phyloP scores from a whole-genome alignment of 2,113 vertebrate genomes.

The Hyaena hyaena region DNA sequence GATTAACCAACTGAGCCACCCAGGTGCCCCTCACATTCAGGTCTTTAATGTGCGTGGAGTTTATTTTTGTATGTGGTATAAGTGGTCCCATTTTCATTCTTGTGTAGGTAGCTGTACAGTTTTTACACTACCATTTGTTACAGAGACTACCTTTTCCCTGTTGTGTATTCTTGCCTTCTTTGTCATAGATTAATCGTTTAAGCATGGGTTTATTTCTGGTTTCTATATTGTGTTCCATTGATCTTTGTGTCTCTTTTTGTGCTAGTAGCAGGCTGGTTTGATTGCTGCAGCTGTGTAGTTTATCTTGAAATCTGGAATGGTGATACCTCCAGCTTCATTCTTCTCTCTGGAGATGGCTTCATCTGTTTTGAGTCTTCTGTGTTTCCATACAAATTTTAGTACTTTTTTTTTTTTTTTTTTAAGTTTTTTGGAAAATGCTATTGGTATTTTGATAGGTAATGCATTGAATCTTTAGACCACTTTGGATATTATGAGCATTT shows the following conservation, averaged over 20 bases:
- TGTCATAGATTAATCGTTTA: not conserved
- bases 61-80: not conserved
- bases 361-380: not conserved
- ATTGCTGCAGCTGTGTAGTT: not conserved
- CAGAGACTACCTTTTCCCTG: not conserved
- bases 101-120: not conserved
- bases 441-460: not conserved
- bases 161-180: not conserved
- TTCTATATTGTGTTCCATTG: not conserved
- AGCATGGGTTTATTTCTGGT: not conserved
- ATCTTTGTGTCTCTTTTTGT: not conserved
- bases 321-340: not conserved
- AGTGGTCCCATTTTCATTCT: not conserved
- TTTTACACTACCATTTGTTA: not conserved
- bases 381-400: not conserved
- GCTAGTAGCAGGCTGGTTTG: not conserved
- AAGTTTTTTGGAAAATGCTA: not conserved
- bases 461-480: not conserved
- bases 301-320: not conserved
- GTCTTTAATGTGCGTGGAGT: not conserved
- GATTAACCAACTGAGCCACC: no score
- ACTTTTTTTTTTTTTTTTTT: not conserved
- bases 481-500: not conserved
- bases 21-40: not conserved
- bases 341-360: not conserved